Evolutionary conservation across 2,113 vertebrate genomes (phyloP), one percentile per base, ranked within the genome.

Genomic region (Pachyramphus minor): DNA sequence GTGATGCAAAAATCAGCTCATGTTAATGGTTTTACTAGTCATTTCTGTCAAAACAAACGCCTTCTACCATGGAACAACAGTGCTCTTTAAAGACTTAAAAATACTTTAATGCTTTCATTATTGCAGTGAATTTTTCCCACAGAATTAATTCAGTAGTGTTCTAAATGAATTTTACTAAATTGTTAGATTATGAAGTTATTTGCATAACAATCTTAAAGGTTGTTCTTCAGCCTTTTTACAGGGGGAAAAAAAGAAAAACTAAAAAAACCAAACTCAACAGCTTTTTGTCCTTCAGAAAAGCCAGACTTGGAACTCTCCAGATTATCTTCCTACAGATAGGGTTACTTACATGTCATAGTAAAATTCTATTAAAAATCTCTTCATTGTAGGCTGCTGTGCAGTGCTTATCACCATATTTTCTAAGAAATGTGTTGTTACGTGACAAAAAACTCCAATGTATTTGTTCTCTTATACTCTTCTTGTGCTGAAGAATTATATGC

Each of bases 41-140:
- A 94, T 87, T 87, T 67, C 60, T 72, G 21, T 90, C 47, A 96
- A 90, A 85, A 72, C 23, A 95, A 90, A 87, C 90, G 52, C 35
- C 1, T 94, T 90, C 56, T 92, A 21, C 44, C 67, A 15, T 22
- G 33, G 21, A 93, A 84, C 14, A 91, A 68, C 37, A 93, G 39
- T 55, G 37, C 7, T 24, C 18, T 76, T 56, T 60, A 66, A 69
- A 92, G 27, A 22, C 14, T 76, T 41, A 22, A 21, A 88, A 55
- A n/a, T 58, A 68, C 8, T 42, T 60, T 91, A 92, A 84, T 25
- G 5, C 90, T 96, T 56, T 78, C 53, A 68, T 89, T 92, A 68
- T 23, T 78, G 27, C 30, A 89, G 18, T 44, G 35, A 78, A 82
- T 78, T 95, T 95, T 93, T 68, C 52, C 62, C 37, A 56, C n/a